Conservation (phyloP, 2,888 invertebrate species). For the Oscheius sp. region DNA sequence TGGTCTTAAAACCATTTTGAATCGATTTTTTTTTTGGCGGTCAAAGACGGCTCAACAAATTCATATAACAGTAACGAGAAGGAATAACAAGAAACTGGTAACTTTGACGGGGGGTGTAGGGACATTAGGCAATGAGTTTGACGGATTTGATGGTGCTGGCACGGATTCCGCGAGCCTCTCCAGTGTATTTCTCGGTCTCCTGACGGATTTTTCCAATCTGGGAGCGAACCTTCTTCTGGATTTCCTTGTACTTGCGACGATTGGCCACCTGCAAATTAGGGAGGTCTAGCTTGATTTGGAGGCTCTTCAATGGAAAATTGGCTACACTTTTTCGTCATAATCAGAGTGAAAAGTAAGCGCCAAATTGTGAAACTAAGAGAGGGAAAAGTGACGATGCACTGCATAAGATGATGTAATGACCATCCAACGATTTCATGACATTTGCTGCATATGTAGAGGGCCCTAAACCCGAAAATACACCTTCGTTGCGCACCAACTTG, state of each 20-base stretch:
- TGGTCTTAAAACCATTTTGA: not conserved
- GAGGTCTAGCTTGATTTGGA: no score
- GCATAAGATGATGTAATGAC: no score
- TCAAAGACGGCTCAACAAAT: not conserved
- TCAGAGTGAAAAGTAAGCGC: no score
- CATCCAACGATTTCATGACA: no score
- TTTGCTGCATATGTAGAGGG: no score
- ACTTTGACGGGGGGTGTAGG: not conserved
- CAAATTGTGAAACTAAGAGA: no score
- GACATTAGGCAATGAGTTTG: constrained; percentile 79
- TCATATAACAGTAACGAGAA: constrained; percentile 1
- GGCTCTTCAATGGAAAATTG: not conserved
- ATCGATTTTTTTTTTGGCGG: not conserved
- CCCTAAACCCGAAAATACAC: no score
- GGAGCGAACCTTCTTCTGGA: constrained; percentile 53
- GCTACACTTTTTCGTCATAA: constrained; percentile 1
- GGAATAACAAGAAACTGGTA: constrained; percentile 30
- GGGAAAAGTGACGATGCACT: no score
- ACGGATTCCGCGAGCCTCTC: constrained; percentile 94
- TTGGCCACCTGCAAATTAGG: constrained; percentile 47
- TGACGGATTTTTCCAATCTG: constrained; percentile 79
- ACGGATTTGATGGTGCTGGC: constrained; percentile 88
- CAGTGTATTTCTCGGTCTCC: constrained; percentile 86
- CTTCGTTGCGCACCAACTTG: no score
- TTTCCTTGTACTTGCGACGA: constrained; percentile 46